Base-by-base conservation (phyloP, 2,888 invertebrate species). In the Allygus modestus region DNA sequence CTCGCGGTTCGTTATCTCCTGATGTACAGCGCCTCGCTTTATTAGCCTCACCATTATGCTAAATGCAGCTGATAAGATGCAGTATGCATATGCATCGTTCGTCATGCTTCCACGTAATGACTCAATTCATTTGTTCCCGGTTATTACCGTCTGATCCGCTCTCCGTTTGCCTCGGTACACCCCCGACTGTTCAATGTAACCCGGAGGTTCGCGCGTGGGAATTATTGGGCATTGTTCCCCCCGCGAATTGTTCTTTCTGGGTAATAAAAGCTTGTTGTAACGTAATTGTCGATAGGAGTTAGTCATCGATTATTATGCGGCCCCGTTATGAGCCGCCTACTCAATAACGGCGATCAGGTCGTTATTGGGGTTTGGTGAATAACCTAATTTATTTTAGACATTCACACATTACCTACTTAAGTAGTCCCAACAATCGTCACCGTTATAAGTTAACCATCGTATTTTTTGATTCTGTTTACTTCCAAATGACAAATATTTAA, bases 21-120 rank as follows among this genome's bases (percentile, higher is more conserved):
- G 54, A 23, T 46, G 46, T 46, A 46, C 46, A 46, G 2, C 46
- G 46, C 46, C 46, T n/a, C 58, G 58, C 58, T 12, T 1, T 31
- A 69, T 69, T 69, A 69, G 69, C 69, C n/a, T 7, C 37, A 41
- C 41, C 41, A 41, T 71, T 71, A 71, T 37, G 71, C 71, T 71
- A 71, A 71, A 69, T 69, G 71, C 71, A 71, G 69, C 31, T n/a
- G 71, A 69, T 69, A 69, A 23, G 23, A 69, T 71, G 71, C 71
- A 71, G 23, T 31, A 69, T 71, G 71, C 71, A 71, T 71, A 69
- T 69, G 69, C 69, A 69, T 9, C 23, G n/a, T n/a, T 15, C 28
- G 69, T 71, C 71, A 71, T 20, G 37, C 71, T 71, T 41, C 71
- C 41, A 23, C 41, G 11, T 71, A 71, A 71, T 71, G 71, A 41